Conservation (phyloP, 2,888 invertebrate genomes). For the Eristalinus aeneus region DNA sequence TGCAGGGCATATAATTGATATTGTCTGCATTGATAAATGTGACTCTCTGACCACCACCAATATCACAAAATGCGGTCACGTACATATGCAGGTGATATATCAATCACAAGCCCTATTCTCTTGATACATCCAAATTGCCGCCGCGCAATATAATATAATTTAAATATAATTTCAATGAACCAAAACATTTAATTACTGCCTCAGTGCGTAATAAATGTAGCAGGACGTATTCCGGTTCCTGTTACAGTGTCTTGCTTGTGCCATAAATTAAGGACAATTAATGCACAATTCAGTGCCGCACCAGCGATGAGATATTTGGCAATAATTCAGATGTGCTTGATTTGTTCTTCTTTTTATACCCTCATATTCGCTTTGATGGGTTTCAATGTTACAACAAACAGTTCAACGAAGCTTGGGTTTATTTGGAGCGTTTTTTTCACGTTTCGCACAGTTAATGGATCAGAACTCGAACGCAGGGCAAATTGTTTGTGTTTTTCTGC, state of each 20-base stretch:
- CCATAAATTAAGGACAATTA: constrained; percentile 4
- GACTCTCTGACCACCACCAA: background rate
- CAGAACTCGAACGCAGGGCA: background rate
- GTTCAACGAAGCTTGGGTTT: background rate
- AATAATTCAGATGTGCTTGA: background rate
- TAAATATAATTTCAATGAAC: background rate
- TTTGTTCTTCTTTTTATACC: background rate
- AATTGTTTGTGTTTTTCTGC: background rate
- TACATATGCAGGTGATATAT: background rate
- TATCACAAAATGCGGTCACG: background rate
- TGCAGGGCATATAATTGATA: background rate
- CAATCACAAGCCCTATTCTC: background rate
- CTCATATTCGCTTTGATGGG: background rate
- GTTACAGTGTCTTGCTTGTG: background rate
- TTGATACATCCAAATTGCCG: background rate
- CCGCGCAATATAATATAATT: background rate
- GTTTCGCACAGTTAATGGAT: background rate
- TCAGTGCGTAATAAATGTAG: background rate
- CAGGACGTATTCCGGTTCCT: background rate
- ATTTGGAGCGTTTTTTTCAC: background rate
- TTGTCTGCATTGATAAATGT: background rate
- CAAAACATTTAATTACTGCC: background rate
- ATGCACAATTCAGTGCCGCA: background rate
- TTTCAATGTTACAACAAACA: background rate
- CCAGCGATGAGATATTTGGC: background rate